Conservation (phyloP, 2,113 vertebrate species). For the Eudyptes chrysolophus region DNA sequence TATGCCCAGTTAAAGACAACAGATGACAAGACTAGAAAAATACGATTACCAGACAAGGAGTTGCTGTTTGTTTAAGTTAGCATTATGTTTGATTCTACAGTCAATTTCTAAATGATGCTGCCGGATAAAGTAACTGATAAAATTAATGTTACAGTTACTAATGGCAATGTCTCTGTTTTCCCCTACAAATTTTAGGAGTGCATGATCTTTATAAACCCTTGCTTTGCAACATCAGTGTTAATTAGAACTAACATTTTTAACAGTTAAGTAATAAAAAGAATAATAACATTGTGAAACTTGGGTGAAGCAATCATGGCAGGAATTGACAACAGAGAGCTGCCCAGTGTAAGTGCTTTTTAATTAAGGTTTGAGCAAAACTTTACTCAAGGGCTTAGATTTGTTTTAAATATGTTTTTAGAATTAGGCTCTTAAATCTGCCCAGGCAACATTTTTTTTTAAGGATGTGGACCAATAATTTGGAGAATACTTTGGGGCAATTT, state of each 20-base stretch:
- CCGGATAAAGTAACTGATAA: neutral
- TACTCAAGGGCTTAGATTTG: conserved; percentile 41
- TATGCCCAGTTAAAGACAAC: neutral
- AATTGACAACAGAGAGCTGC: conserved; percentile 22
- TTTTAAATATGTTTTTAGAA: conserved; percentile 24
- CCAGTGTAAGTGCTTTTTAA: conserved; percentile 56
- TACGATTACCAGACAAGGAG: neutral
- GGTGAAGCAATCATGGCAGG: conserved; percentile 31
- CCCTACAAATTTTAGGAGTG: neutral
- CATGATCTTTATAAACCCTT: neutral
- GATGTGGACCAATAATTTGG: neutral
- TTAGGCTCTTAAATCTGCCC: neutral
- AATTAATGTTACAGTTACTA: neutral
- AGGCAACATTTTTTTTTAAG: conserved; percentile 1
- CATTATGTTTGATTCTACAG: neutral
- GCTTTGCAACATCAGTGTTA: conserved; percentile 27
- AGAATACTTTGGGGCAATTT: conserved; percentile 5
- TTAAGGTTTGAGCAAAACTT: conserved; percentile 50
- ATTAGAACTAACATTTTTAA: conserved; percentile 44
- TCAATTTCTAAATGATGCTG: neutral
- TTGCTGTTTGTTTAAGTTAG: neutral
- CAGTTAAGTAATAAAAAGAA: conserved; percentile 37
- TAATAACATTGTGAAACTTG: conserved; percentile 52
- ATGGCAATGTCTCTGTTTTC: neutral
- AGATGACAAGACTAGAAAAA: neutral